Base-by-base conservation (phyloP, 2,888 invertebrate species). In the Agonum fuliginosum region DNA sequence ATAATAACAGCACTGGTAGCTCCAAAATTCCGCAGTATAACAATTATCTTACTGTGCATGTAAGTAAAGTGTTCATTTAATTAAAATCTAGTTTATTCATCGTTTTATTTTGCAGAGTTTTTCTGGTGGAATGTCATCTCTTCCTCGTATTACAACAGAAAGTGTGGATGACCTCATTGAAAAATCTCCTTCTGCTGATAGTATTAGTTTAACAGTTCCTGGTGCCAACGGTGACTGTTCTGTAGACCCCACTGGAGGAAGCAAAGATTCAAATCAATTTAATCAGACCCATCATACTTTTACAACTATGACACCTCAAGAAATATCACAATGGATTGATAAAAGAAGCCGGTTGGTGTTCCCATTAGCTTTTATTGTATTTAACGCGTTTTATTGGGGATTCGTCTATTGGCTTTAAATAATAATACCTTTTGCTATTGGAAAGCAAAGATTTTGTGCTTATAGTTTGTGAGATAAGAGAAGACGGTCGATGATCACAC, bases 321-420 rank as follows among this genome's bases (percentile, higher is more conserved):
- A 96, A 86, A 95, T 96, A 76, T 94, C 96, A 80, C 93, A 92
- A 71, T 96, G 95, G 95, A 95, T 96, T 80, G 96, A 96, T 87
- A 92, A 90, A 74, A 88, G 95, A 74, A 93, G 95, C 22, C 89
- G 96, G 70, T 87, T 94, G 37, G 88, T 93, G 1, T 96, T 96
- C 85, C 96, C 96, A 0, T 85, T 93, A 2, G 88, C 93, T 6
- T 96, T 96, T 84, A 83, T 95, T 12, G 89, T 94, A 78, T 96
- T 96, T 86, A 96, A 96, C 83, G 88, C 92, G 62, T 88, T 94
- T 75, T 94, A 94, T 83, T 94, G 94, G 94, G 92, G 93, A 65
- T 94, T 93, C 81, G 93, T 94, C 65, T 93, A 91, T 83, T 91
- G 90, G 81, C 83, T 87, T 17, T 88, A 83, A n/a, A n/a, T n/a